A percentile compares a stretch with the other conserved stretches of the same genome.
phyloP scores from a whole-genome alignment of 2,797 vertebrate genomes.

The Poecilia velifera region DNA sequence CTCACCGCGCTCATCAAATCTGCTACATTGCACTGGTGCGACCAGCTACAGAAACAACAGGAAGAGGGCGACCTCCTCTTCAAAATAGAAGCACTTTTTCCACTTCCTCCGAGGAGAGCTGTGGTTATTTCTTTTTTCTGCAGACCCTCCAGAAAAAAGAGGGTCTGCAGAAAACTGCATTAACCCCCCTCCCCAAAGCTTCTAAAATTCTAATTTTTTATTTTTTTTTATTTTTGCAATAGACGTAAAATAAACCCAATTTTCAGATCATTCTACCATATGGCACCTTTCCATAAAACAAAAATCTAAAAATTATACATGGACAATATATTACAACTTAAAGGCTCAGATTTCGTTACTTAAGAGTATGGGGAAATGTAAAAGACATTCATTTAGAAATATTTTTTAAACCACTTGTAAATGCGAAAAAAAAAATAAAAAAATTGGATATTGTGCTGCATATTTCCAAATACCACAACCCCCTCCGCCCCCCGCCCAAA shows the following conservation, averaged over 20 bases:
- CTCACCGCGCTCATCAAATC: slow-evolving; percentile 52
- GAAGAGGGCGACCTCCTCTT: background rate
- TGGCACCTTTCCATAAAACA: background rate
- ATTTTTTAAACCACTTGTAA: background rate
- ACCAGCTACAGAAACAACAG: background rate
- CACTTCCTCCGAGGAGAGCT: background rate
- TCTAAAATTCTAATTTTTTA: too few species aligned
- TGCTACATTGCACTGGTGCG: slow-evolving; percentile 20
- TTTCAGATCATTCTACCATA: background rate
- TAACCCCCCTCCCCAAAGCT: too few species aligned
- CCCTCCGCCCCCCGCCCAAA: too few species aligned
- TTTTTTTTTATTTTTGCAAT: background rate
- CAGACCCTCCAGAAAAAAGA: too few species aligned
- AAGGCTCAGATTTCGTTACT: background rate
- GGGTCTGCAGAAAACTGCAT: too few species aligned
- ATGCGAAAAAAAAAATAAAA: background rate
- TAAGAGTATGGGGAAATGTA: background rate
- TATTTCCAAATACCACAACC: background rate
- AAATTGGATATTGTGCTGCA: background rate
- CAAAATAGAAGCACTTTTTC: slow-evolving; percentile 39
- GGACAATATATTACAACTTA: background rate
- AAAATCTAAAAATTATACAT: background rate
- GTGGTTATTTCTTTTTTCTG: background rate
- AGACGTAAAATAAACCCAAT: background rate
- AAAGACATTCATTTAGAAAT: background rate